phyloP scores from a whole-genome alignment of 2,888 invertebrate genomes.

The Oligia fasciuncula region DNA sequence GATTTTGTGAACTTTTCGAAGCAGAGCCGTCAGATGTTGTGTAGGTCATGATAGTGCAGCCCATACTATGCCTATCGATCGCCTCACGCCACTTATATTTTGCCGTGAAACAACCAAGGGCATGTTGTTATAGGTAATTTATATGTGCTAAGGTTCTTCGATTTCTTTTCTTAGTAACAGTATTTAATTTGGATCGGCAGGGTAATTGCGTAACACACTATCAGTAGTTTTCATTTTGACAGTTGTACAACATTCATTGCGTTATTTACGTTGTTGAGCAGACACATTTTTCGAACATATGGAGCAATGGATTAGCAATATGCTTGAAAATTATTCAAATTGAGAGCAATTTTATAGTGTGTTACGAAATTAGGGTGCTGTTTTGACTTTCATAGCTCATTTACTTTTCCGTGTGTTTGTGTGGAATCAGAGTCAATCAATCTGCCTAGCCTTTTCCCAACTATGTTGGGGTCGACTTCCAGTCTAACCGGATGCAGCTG shows the following conservation, averaged over 20 bases:
- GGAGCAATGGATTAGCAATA: too few relatives aligned
- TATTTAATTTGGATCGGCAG: not conserved
- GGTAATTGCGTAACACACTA: too few relatives aligned
- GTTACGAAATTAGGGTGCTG: too few relatives aligned
- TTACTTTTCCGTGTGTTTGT: not conserved
- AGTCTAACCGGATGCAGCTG: too few relatives aligned
- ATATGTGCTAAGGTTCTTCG: not conserved
- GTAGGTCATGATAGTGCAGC: not conserved
- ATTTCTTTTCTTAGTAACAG: not conserved
- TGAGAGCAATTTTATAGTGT: too few relatives aligned
- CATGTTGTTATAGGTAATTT: not conserved
- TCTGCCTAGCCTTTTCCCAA: too few relatives aligned
- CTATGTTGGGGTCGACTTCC: too few relatives aligned
- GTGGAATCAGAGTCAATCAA: not conserved
- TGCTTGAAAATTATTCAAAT: too few relatives aligned
- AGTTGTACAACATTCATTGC: not conserved
- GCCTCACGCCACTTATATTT: constrained; percentile 3
- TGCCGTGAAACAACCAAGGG: constrained; percentile 36
- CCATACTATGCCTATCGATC: constrained; percentile 12
- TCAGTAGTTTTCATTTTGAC: not conserved
- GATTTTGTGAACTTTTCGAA: not conserved
- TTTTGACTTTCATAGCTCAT: not conserved
- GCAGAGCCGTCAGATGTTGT: not conserved
- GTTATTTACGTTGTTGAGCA: not conserved
- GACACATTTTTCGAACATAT: too few relatives aligned